Base-by-base conservation (phyloP, 2,797 vertebrate species). In the Sebastes kiyomatsui region DNA sequence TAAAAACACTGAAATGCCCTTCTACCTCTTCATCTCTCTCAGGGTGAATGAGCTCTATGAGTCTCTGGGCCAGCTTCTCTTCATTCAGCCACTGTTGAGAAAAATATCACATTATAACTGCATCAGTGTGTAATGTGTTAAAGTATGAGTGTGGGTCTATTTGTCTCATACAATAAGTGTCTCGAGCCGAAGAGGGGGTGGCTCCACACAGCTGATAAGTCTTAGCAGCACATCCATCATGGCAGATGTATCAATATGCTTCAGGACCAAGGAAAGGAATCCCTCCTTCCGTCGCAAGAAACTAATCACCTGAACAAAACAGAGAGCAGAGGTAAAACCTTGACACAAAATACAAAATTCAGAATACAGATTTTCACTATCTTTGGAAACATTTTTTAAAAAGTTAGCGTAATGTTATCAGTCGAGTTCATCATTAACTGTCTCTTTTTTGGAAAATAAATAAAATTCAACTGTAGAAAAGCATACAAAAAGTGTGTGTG, bases 201-300 rank as follows among this genome's bases (percentile, higher is more conserved):
- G 98, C 91, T 99, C 98, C 88, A 99, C 98, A 25, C 98, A 99
- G 96, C 98, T 99, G 92, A 98, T 97, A 13, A 99, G 97, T 54
- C 98, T 97, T 32, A 99, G 94, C 33, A 99, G 96, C 30, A 99
- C 96, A 93, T 99, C 98, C 98, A 99, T 99, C 97, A 99, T 99
- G 67, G 98, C 98, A 0, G 98, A 99, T 1, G 98, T 98, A 81
- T 98, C 97, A 6, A 99, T 97, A 88, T 99, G 98, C 94, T 97
- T 97, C 66, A 99, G 94, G 79, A 99, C 97, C 93, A 98, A 93
- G 83, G 96, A 95, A 58, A 99, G 94, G 68, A 99, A 99, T 56
- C 93, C 94, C 70, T 97, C 97, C 86, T 99, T 99, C 86, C 94
- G 96, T 92, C 96, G 96, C 93, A 99, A 71, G 91, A 99, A 99